A percentile compares a stretch with the other conserved stretches of the same genome.
These are phyloP conservation scores for Spea bombifrons DNA, from an alignment of 2,113 vertebrate species.

Conservation along the genomic window DNA sequence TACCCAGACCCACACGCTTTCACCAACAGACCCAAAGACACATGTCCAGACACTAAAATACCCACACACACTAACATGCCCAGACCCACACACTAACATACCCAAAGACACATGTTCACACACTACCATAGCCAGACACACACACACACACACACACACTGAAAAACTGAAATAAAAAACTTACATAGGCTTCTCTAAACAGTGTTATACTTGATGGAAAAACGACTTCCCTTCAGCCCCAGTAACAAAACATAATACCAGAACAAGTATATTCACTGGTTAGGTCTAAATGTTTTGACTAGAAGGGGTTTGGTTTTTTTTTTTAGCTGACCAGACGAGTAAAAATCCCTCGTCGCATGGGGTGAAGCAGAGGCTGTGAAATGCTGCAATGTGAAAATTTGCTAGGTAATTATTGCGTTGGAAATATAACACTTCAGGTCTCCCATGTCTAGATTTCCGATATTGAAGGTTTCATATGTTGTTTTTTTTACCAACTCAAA, in stretches of 20 bases:
- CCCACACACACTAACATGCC: too few relatives aligned
- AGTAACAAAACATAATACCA: background rate
- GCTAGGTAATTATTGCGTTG: conserved; percentile 7
- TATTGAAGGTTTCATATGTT: conserved; percentile 13
- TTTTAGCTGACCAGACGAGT: conserved; percentile 17
- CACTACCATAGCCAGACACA: too few relatives aligned
- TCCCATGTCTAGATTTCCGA: background rate
- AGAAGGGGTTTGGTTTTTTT: background rate
- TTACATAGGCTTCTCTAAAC: background rate
- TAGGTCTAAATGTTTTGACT: conserved; percentile 24
- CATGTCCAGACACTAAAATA: too few relatives aligned
- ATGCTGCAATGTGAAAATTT: conserved; percentile 1
- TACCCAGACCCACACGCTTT: too few relatives aligned
- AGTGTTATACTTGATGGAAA: background rate
- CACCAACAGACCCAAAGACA: too few relatives aligned
- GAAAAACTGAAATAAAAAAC: too few relatives aligned
- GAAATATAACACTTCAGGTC: conserved; percentile 10
- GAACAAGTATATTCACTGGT: background rate
- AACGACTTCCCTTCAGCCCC: background rate
- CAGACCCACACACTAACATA: too few relatives aligned
- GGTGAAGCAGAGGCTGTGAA: background rate
- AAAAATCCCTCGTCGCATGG: background rate
- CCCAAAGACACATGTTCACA: too few relatives aligned
- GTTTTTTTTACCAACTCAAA: conserved; percentile 1
- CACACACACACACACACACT: too few relatives aligned